A percentile compares a stretch with the other conserved stretches of the same genome.
phyloP scores from a whole-genome alignment of 1,140 invertebrate species.

The Drosophila jambulina region DNA sequence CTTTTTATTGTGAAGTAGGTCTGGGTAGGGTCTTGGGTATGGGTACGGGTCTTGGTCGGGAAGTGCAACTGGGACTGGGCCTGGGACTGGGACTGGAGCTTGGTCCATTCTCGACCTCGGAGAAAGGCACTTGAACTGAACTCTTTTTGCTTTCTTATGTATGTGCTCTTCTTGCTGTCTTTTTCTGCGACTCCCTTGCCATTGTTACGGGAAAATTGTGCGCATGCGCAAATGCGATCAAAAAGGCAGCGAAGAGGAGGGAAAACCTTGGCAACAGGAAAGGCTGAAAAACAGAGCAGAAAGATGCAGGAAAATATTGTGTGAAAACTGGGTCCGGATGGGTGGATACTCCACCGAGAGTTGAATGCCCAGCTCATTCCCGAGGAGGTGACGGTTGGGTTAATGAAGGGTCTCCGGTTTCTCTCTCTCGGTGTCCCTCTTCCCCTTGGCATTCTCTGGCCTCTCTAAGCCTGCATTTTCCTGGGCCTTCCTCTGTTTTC shows the following conservation, averaged over 20 bases:
- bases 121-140: conserved; percentile 73
- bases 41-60: conserved; percentile 34
- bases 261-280: conserved; percentile 51
- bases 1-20: conserved; percentile 42
- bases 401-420: conserved; percentile 71
- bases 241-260: conserved; percentile 20
- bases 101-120: conserved; percentile 52
- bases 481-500: conserved; percentile 31
- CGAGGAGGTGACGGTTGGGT: conserved; percentile 47
- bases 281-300: conserved; percentile 58
- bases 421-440: neutral
- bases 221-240: conserved; percentile 78
- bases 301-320: conserved; percentile 79
- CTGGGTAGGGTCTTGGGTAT: conserved; percentile 37
- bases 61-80: conserved; percentile 16
- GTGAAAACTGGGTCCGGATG: conserved; percentile 65
- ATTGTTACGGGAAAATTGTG: conserved; percentile 79
- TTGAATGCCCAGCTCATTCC: conserved; percentile 60
- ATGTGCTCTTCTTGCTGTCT: conserved; percentile 7
- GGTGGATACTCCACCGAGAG: conserved; percentile 43
- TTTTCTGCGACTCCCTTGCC: conserved; percentile 41
- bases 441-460: conserved; percentile 10
- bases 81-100: conserved; percentile 31
- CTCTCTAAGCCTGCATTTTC: conserved; percentile 8
- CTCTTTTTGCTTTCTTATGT: conserved; percentile 25